phyloP scores from a whole-genome alignment of 1,140 invertebrate species.

The Megalopta genalis region DNA sequence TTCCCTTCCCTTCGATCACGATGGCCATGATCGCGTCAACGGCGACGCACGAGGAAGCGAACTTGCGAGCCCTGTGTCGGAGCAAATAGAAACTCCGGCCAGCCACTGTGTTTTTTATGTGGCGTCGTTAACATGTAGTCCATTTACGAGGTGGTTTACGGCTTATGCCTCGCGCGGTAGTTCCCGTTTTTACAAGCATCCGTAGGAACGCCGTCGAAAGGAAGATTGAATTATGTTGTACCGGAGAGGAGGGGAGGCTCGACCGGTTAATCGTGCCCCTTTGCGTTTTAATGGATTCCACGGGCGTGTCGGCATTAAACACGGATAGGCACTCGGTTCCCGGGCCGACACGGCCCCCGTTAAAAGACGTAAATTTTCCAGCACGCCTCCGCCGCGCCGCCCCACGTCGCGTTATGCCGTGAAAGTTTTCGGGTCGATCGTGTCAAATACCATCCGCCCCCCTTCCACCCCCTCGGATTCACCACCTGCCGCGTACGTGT shows the following conservation, averaged over 20 bases:
- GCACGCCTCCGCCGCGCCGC: neutral
- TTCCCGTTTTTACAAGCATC: slow-evolving; percentile 27
- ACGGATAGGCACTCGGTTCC: slow-evolving; percentile 53
- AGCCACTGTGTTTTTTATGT: neutral
- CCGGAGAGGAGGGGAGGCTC: neutral
- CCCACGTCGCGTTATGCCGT: neutral
- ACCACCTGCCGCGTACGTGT: slow-evolving; percentile 5
- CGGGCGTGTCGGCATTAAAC: slow-evolving; percentile 43
- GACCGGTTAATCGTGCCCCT: slow-evolving; percentile 41
- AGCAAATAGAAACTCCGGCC: neutral
- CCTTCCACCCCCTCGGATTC: too few species aligned
- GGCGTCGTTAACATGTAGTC: neutral
- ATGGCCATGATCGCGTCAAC: neutral
- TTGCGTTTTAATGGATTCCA: slow-evolving; percentile 39
- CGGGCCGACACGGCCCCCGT: slow-evolving; percentile 5
- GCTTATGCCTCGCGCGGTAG: slow-evolving; percentile 1
- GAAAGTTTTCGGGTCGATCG: slow-evolving; percentile 27
- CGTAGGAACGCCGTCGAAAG: neutral
- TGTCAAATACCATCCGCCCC: neutral
- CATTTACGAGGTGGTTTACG: slow-evolving; percentile 5
- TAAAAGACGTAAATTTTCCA: slow-evolving; percentile 28
- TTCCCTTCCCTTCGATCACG: too few species aligned
- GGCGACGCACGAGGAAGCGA: neutral
- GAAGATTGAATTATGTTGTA: slow-evolving; percentile 32
- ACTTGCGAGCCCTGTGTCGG: neutral